phyloP scores from a whole-genome alignment of 2,888 invertebrate genomes.

The Andricus quercusramuli region DNA sequence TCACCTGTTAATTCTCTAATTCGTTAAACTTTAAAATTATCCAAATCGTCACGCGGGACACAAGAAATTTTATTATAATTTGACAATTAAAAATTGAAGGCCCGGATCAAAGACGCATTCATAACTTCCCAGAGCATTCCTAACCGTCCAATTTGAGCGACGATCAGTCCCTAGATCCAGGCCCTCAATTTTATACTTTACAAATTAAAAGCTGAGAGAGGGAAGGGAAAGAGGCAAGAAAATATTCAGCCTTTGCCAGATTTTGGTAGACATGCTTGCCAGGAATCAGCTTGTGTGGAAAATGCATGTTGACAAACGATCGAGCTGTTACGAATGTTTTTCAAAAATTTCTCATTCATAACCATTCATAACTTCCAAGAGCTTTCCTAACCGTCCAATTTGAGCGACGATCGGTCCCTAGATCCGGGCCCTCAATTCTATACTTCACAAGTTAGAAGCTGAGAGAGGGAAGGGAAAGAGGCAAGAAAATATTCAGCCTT shows the following conservation, averaged over 20 bases:
- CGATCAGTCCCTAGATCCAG: no score
- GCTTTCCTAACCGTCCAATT: no score
- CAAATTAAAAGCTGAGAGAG: background rate
- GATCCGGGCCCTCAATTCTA: constrained; percentile 37
- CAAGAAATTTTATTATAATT: no score
- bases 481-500: background rate
- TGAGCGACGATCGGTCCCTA: no score
- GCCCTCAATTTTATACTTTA: constrained; percentile 39
- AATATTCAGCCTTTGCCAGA: constrained; percentile 25
- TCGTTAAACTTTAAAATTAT: no score
- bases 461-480: background rate
- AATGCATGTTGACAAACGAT: background rate
- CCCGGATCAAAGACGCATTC: no score
- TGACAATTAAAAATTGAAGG: no score
- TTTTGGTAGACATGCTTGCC: constrained; percentile 45
- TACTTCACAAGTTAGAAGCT: constrained; percentile 3
- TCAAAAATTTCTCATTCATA: constrained; percentile 21
- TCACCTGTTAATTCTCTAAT: no score
- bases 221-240: background rate
- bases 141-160: no score
- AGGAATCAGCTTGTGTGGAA: constrained; percentile 42
- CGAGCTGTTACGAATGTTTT: background rate
- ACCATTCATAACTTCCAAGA: no score
- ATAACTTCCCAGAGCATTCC: no score
- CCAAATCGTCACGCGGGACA: no score